Percentiles rank a stretch among this genome's conserved stretches.
phyloP scores from a whole-genome alignment of 2,888 invertebrate species.

The Plagiodera versicolora region DNA sequence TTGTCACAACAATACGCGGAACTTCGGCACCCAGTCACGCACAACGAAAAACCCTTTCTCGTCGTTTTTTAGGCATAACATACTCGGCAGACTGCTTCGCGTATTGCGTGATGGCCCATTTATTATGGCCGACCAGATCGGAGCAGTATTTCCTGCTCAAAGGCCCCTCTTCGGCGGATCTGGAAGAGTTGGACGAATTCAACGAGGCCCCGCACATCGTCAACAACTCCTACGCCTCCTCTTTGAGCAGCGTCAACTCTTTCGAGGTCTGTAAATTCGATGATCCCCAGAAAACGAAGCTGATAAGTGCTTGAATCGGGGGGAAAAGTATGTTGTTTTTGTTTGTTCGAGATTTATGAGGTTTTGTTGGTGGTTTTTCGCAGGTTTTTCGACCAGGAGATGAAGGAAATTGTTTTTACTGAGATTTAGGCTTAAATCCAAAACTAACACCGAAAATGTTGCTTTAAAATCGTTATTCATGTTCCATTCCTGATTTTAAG shows the following conservation, averaged over 20 bases:
- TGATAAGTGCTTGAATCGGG: constrained; percentile 30
- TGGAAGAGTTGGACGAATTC: constrained; percentile 87
- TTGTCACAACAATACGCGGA: too few species aligned
- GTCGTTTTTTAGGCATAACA: constrained; percentile 82
- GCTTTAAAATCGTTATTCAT: too few species aligned
- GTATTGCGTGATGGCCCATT: constrained; percentile 91
- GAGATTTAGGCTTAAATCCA: too few species aligned
- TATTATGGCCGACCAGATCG: constrained; percentile 93
- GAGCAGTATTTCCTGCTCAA: constrained; percentile 88
- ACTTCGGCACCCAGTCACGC: too few species aligned
- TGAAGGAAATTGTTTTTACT: too few species aligned
- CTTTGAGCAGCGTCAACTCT: constrained; percentile 49
- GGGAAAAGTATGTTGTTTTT: not conserved
- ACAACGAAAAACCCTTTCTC: too few species aligned
- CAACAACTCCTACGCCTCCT: constrained; percentile 58
- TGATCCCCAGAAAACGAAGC: constrained; percentile 42
- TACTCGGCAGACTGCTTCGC: constrained; percentile 95
- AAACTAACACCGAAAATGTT: too few species aligned
- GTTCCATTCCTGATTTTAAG: too few species aligned
- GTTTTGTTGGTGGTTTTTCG: not conserved
- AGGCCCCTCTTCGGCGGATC: constrained; percentile 68
- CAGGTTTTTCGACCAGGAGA: too few species aligned
- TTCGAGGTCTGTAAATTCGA: constrained; percentile 48
- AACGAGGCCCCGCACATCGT: constrained; percentile 89
- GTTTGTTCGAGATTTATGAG: not conserved